These are phyloP conservation scores for Tuta absoluta DNA, from an alignment of 2,888 invertebrate genomes.

Conservation along the genomic window DNA sequence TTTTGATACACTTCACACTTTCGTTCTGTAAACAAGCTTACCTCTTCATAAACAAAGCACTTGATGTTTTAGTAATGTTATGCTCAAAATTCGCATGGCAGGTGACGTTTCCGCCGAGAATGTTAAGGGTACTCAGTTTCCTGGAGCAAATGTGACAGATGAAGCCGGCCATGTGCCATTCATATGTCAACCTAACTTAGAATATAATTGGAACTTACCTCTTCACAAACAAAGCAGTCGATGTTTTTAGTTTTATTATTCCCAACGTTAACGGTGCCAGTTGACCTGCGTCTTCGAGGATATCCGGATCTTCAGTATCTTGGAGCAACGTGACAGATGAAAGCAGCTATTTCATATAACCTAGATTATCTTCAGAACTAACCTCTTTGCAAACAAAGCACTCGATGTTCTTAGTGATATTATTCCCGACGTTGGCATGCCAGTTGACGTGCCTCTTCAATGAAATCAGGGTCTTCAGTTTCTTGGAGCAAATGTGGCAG, in stretches of 20 bases:
- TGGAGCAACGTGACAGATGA: slow-evolving; percentile 42
- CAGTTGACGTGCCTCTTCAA: slow-evolving; percentile 74
- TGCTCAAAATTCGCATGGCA: slow-evolving; percentile 72
- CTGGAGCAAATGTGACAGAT: slow-evolving; percentile 73
- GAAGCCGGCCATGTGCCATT: slow-evolving; percentile 64
- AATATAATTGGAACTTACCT: too few relatives aligned
- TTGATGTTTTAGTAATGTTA: slow-evolving; percentile 63
- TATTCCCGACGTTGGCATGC: slow-evolving; percentile 70
- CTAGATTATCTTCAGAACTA: background rate
- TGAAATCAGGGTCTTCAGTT: slow-evolving; percentile 68
- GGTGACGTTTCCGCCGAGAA: slow-evolving; percentile 71
- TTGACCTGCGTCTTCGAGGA: slow-evolving; percentile 35
- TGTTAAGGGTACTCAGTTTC: slow-evolving; percentile 69
- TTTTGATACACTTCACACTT: too few relatives aligned
- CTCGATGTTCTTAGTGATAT: slow-evolving; percentile 61
- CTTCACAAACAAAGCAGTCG: too few relatives aligned
- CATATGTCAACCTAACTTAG: too few relatives aligned
- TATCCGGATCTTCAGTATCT: slow-evolving; percentile 66
- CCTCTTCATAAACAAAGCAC: slow-evolving; percentile 74
- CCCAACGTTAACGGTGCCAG: too few relatives aligned
- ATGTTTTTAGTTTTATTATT: too few relatives aligned
- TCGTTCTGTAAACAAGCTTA: slow-evolving; percentile 47
- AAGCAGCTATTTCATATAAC: too few relatives aligned
- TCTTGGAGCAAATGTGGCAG: slow-evolving; percentile 72
- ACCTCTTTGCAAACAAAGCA: slow-evolving; percentile 76